These are phyloP conservation scores for Stomorhina lunata DNA, from an alignment of 2,888 invertebrate genomes.

Conservation along the genomic window DNA sequence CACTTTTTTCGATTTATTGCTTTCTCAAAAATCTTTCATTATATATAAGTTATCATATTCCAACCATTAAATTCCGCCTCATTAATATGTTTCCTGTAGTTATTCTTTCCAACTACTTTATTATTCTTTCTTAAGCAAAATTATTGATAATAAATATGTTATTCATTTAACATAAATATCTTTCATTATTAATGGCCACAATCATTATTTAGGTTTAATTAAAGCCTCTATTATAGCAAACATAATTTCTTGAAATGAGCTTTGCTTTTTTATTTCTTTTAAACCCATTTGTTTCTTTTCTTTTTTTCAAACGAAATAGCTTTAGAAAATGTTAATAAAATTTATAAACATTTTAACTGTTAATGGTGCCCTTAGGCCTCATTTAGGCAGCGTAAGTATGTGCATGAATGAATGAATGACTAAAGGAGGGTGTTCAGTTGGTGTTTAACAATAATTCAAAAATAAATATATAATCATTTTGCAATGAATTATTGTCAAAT, in stretches of 20 bases:
- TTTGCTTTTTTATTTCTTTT: not conserved
- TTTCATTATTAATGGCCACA: not conserved
- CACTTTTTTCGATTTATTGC: too few relatives aligned
- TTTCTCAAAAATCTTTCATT: too few relatives aligned
- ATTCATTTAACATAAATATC: too few relatives aligned
- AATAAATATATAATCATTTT: slow-evolving; percentile 5
- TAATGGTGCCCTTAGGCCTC: slow-evolving; percentile 39
- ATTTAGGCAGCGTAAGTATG: slow-evolving; percentile 21
- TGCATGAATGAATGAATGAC: not conserved
- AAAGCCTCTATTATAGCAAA: not conserved
- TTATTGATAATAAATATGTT: too few relatives aligned
- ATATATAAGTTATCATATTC: too few relatives aligned
- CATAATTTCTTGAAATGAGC: not conserved
- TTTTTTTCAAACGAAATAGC: not conserved
- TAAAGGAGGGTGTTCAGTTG: not conserved
- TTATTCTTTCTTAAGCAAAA: too few relatives aligned
- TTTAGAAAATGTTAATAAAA: slow-evolving; percentile 9
- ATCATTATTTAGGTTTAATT: not conserved
- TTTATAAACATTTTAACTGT: slow-evolving; percentile 41
- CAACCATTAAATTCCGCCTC: too few relatives aligned
- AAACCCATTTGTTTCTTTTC: not conserved
- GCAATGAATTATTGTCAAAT: not conserved
- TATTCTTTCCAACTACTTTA: too few relatives aligned
- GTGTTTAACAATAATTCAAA: not conserved
- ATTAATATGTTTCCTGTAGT: too few relatives aligned